Base-by-base conservation (phyloP, 2,113 vertebrate genomes). In the Aphyosemion australe region DNA sequence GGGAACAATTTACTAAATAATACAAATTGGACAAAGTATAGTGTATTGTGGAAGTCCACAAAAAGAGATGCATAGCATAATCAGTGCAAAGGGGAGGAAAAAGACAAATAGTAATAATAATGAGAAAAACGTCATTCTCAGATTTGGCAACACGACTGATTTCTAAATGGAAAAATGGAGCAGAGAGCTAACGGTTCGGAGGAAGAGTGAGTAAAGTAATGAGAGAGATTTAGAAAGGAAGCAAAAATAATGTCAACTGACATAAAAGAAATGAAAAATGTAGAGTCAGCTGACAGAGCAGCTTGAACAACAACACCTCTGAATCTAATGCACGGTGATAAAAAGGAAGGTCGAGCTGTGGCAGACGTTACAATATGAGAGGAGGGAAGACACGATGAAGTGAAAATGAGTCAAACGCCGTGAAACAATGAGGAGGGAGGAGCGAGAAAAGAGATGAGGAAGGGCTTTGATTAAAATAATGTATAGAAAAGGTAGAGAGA, bases 261-360 rank as follows among this genome's bases (percentile, higher is more conserved):
- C 26, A 26, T 15, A 12, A 56, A 50, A 47, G 57, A 32, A 32
- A 19, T 6, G 20, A 46, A 46, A 13, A 14, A 26, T 19, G 49
- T 8, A 9, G 48, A 69, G 37, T 18, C n/a, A 2, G 64, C 16
- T 49, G 61, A 57, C 55, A 48, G 49, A 41, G 41, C 12, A 7
- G 43, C 55, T 58, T 78, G 42, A 66, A 52, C 15, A 52, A 48
- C 41, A 61, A 52, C 52, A 55, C 63, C 49, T 48, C 58, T 48
- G 26, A 12, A 47, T 32, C 57, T 46, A n/a, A 57, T 51, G 34
- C 5, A 9, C 56, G 51, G 47, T 34, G 68, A 69, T 52, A 76
- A 37, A 11, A 34, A 52, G 16, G 39, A 55, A 53, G 43, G 69
- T 39, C 12, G n/a, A 21, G 47, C 13, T 8, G 7, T 41, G 66